Evolutionary conservation across 2,888 invertebrate species (phyloP).

Genomic region (Drosophila ustulata): DNA sequence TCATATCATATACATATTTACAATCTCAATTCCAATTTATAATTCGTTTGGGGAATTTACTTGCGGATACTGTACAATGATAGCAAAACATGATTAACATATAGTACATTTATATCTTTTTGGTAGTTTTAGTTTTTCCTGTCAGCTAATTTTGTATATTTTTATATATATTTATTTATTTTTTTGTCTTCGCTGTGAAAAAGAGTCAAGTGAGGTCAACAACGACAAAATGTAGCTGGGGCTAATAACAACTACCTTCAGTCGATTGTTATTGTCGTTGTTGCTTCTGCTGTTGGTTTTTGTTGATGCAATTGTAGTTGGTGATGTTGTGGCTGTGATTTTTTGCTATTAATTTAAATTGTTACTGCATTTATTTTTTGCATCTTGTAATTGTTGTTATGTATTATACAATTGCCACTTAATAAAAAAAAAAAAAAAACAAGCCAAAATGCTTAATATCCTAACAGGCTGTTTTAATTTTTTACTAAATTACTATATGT

Average conservation of each 20-base stretch:
- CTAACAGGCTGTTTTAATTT: background rate
- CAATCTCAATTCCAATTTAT: slow-evolving; percentile 40
- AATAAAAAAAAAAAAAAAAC: slow-evolving; percentile 45
- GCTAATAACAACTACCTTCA: slow-evolving; percentile 74
- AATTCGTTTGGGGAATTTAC: slow-evolving; percentile 16
- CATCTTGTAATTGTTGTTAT: slow-evolving; percentile 74
- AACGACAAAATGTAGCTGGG: slow-evolving; percentile 53
- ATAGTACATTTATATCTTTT: slow-evolving; percentile 6
- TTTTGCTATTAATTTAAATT: slow-evolving; percentile 64
- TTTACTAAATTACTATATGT: background rate
- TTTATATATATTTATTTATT: slow-evolving; percentile 2
- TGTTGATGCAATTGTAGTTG: slow-evolving; percentile 29
- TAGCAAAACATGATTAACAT: slow-evolving; percentile 52
- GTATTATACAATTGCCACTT: slow-evolving; percentile 66
- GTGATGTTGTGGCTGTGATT: slow-evolving; percentile 53
- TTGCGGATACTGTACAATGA: background rate
- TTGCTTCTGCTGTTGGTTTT: slow-evolving; percentile 25
- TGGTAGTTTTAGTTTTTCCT: slow-evolving; percentile 37
- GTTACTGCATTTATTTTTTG: slow-evolving; percentile 68
- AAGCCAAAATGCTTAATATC: slow-evolving; percentile 45
- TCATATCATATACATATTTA: slow-evolving; percentile 16
- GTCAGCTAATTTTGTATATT: slow-evolving; percentile 12
- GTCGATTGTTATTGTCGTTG: slow-evolving; percentile 23
- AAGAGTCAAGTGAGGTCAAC: slow-evolving; percentile 77
- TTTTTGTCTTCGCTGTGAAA: slow-evolving; percentile 67